phyloP scores from a whole-genome alignment of 2,113 vertebrate genomes.

The crab-eating macaque (Macaca fascicularis) region DNA sequence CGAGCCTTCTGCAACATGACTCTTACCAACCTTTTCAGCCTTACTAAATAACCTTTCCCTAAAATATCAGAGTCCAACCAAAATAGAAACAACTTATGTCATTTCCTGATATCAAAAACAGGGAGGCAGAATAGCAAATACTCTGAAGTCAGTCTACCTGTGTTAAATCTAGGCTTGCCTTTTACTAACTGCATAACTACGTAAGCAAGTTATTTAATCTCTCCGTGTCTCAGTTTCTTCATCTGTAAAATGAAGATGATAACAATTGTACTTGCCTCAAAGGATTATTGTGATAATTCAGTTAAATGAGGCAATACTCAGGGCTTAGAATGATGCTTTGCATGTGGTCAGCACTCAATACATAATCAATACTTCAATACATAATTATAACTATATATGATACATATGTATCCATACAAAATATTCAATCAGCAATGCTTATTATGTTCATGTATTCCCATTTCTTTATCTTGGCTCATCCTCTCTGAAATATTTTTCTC shows the following conservation, averaged over 20 bases:
- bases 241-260: not conserved
- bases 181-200: not conserved
- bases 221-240: not conserved
- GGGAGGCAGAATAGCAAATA: not conserved
- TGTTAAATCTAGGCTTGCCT: not conserved
- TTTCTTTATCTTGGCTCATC: not conserved
- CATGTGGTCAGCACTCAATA: not conserved
- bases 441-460: not conserved
- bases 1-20: not conserved
- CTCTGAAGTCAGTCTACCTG: not conserved
- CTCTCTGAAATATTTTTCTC: not conserved
- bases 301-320: not conserved
- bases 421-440: not conserved
- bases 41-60: not conserved
- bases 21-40: not conserved
- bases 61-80: not conserved
- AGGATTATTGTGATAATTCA: not conserved
- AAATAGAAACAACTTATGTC: not conserved
- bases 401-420: not conserved
- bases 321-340: not conserved
- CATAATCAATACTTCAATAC: not conserved
- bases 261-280: not conserved
- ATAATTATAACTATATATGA: not conserved
- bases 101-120: not conserved
- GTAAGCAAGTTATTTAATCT: not conserved